Percentiles rank a stretch among this genome's conserved stretches.
phyloP scores from a whole-genome alignment of 2,113 vertebrate genomes.

The Passer domesticus region DNA sequence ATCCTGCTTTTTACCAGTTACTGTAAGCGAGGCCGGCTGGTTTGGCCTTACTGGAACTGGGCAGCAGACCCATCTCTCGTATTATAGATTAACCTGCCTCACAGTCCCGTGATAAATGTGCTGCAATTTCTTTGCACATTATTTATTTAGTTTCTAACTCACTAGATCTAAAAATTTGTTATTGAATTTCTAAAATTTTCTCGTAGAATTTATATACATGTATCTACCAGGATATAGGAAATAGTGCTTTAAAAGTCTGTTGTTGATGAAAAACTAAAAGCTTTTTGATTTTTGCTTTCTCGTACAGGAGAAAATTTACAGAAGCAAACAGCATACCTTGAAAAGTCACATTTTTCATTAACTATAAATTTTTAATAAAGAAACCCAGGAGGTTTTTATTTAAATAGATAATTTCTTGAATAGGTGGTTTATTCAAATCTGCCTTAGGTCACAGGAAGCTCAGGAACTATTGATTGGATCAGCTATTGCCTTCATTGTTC shows the following conservation, averaged over 20 bases:
- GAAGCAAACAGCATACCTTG: not conserved
- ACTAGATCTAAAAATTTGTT: not conserved
- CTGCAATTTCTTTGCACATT: not conserved
- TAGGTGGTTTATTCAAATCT: not conserved
- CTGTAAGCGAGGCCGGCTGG: conserved; percentile 23
- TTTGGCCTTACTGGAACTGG: conserved; percentile 46
- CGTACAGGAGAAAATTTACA: not conserved
- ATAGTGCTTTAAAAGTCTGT: not conserved
- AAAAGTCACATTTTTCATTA: not conserved
- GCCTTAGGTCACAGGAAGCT: not conserved
- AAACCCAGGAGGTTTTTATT: not conserved
- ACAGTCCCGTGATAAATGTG: not conserved
- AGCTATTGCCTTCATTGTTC: not conserved
- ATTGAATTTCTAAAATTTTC: not conserved
- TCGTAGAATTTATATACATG: not conserved
- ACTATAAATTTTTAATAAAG: not conserved
- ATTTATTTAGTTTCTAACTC: not conserved
- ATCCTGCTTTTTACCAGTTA: not conserved
- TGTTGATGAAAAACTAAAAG: not conserved
- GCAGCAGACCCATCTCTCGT: conserved; percentile 2
- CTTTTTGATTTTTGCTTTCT: not conserved
- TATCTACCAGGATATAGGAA: not conserved
- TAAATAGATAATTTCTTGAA: not conserved
- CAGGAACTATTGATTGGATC: not conserved
- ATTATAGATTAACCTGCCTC: conserved; percentile 32